A percentile compares a stretch with the other conserved stretches of the same genome.
These are phyloP conservation scores for Coendou prehensilis DNA, from an alignment of 2,797 vertebrate genomes.

Conservation along the genomic window DNA sequence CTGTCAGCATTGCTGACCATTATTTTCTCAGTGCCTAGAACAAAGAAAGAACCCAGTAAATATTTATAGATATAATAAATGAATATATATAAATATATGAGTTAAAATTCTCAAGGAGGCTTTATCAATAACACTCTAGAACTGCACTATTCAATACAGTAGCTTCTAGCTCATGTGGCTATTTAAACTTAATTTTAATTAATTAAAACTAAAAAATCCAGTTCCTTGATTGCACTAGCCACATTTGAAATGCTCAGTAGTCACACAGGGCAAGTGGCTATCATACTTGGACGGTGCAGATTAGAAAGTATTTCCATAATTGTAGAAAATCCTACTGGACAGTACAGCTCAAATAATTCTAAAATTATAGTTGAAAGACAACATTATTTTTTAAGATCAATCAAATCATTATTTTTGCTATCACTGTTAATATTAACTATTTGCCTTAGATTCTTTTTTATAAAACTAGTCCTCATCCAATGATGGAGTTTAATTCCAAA, in stretches of 20 bases:
- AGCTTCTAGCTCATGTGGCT: neutral
- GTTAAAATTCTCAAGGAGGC: conserved; percentile 48
- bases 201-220: conserved; percentile 44
- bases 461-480: conserved; percentile 48
- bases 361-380: neutral
- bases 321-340: conserved; percentile 22
- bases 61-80: neutral
- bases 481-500: conserved; percentile 56
- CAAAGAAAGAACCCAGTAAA: conserved; percentile 12
- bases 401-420: neutral
- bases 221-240: neutral
- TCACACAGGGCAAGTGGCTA: neutral
- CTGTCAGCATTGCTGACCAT: neutral
- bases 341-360: conserved; percentile 32
- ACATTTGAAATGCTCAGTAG: neutral
- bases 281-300: neutral
- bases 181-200: conserved; percentile 27
- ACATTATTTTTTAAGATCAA: conserved; percentile 68
- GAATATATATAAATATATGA: neutral
- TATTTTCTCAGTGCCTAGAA: conserved; percentile 17
- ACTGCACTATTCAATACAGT: neutral
- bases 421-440: conserved; percentile 22
- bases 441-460: conserved; percentile 74
- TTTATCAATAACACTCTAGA: conserved; percentile 46
- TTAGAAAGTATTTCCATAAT: neutral